Base-by-base conservation (phyloP, 2,797 vertebrate genomes). In the Neosilurus mollespiculum region DNA sequence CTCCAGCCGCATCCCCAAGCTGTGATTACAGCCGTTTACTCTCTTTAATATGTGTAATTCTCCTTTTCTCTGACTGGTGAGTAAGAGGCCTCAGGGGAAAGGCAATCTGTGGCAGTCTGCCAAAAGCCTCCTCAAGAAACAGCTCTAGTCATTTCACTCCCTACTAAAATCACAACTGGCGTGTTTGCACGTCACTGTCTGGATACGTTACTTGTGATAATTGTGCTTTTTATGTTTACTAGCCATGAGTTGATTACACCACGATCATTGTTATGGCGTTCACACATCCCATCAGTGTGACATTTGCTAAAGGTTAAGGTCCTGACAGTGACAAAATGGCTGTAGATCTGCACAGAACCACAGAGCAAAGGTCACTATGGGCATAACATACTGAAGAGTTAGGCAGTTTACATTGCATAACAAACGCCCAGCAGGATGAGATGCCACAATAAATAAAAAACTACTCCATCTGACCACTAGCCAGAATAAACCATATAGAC, bases 11-110 rank as follows among this genome's bases (percentile, higher is more conserved):
- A 91, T 93, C 92, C 91, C 91, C 90, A 89, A 78, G 90, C 91
- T 91, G 92, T 94, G 93, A 95, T 95, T 95, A 94, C 93, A 91
- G 93, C 92, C 91, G 92, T 94, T 95, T 94, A 95, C 91, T 93
- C 94, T 92, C 93, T 95, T 94, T 94, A 94, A 95, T 95, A 94
- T 94, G 93, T 94, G 93, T 94, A 95, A 95, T 94, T 95, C 93
- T 93, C 92, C 92, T 94, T 95, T 94, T 94, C 92, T 93, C 91
- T 93, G 94, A 95, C 94, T 95, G 91, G 91, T 91, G 91, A 92
- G 92, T 93, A 91, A 93, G 93, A 91, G 91, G 91, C 94, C 93
- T 93, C 92, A 81, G 90, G 94, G 93, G 92, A 92, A 81, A 88
- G 83, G 78, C 87, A 87, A 87, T 91, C 90, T 88, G 91, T 95